Conservation (phyloP, 2,797 vertebrate species). For the Tiaroga cobitis region DNA sequence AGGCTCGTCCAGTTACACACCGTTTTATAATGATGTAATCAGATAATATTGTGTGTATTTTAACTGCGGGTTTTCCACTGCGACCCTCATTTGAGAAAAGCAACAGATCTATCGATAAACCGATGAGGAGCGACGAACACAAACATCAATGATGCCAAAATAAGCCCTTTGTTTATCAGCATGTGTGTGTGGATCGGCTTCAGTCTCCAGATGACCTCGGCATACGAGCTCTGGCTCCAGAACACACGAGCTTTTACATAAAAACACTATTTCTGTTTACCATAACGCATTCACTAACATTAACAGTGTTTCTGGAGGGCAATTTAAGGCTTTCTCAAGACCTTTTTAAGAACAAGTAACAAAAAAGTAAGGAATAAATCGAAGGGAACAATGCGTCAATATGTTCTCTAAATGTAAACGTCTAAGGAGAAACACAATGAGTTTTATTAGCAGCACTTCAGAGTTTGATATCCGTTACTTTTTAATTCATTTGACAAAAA, state of each 20-base stretch:
- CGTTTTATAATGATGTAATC: not conserved
- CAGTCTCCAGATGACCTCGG: constrained; percentile 26
- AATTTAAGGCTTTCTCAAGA: not conserved
- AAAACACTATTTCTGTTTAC: not conserved
- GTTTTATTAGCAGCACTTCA: not conserved
- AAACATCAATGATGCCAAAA: constrained; percentile 44
- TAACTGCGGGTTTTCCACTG: not conserved
- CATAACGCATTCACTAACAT: not conserved
- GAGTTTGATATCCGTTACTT: not conserved
- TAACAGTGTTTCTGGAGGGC: not conserved
- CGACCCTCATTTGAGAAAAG: not conserved
- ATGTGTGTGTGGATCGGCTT: constrained; percentile 56
- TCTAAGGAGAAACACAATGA: not conserved
- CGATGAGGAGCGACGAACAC: not conserved
- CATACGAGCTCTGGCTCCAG: not conserved
- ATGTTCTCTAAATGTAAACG: not conserved
- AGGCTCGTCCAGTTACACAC: not conserved
- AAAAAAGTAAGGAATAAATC: not conserved
- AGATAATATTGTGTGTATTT: not conserved
- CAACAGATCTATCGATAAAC: not conserved
- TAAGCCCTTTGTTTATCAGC: constrained; percentile 34
- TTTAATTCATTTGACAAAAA: not conserved
- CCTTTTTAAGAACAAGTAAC: no score
- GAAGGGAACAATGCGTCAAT: no score
- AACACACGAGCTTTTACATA: not conserved